These are phyloP conservation scores for Amyelois transitella DNA, from an alignment of 1,140 invertebrate genomes.

Conservation along the genomic window DNA sequence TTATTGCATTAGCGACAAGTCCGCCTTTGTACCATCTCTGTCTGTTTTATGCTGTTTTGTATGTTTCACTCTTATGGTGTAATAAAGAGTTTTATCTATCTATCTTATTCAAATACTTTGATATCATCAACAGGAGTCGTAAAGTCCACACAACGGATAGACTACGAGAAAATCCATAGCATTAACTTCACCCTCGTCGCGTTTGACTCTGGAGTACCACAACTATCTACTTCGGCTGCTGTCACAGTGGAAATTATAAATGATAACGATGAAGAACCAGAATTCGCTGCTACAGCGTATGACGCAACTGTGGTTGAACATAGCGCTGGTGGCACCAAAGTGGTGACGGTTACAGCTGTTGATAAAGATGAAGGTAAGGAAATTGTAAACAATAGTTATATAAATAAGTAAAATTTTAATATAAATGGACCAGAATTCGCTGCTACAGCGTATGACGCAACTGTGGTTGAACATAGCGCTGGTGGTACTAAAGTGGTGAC, in stretches of 20 bases:
- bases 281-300: constrained; percentile 82
- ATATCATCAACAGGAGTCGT: constrained; percentile 78
- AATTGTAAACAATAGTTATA: too few species aligned
- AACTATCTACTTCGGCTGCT: constrained; percentile 82
- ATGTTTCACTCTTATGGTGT: too few species aligned
- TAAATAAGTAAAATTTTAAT: too few species aligned
- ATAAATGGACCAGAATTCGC: constrained; percentile 87
- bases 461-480: constrained; percentile 84
- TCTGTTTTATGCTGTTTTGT: too few species aligned
- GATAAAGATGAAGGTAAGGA: constrained; percentile 83
- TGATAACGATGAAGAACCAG: constrained; percentile 90
- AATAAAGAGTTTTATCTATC: too few species aligned
- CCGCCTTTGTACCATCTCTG: too few species aligned
- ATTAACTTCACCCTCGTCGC: constrained; percentile 87
- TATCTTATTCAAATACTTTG: background rate
- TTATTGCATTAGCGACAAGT: too few species aligned
- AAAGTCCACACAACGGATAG: constrained; percentile 84
- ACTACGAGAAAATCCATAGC: constrained; percentile 86
- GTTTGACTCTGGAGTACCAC: constrained; percentile 89
- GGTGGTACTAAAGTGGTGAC: constrained; percentile 80
- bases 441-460: constrained; percentile 79
- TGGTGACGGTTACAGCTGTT: constrained; percentile 81
- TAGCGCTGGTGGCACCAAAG: constrained; percentile 79
- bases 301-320: constrained; percentile 84
- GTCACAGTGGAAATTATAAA: constrained; percentile 87